phyloP scores from a whole-genome alignment of 2,113 vertebrate genomes.

The Siphamia tubifer region DNA sequence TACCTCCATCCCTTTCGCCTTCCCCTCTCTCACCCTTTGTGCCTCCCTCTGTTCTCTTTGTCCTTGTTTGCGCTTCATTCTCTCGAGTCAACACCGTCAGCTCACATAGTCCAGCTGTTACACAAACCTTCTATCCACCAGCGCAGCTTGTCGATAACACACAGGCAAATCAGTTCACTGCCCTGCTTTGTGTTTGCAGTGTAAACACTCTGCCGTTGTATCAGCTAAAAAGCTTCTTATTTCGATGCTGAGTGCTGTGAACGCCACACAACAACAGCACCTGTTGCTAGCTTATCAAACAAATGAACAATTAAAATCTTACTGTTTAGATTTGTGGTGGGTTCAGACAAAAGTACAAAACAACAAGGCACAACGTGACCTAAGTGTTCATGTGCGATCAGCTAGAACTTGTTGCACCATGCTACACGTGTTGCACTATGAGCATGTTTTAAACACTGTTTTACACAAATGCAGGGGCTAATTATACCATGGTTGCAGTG shows the following conservation, averaged over 20 bases:
- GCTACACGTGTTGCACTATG: neutral
- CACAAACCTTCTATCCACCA: constrained; percentile 31
- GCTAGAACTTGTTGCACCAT: neutral
- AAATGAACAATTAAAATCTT: constrained; percentile 13
- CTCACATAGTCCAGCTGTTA: constrained; percentile 71
- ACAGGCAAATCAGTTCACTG: constrained; percentile 52
- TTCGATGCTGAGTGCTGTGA: constrained; percentile 13
- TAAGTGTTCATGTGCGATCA: neutral
- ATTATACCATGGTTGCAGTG: too few relatives aligned
- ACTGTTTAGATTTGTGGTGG: neutral
- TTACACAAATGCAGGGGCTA: too few relatives aligned
- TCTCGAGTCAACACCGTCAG: constrained; percentile 63
- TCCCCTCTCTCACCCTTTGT: constrained; percentile 11
- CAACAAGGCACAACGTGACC: neutral
- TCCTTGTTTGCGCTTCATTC: constrained; percentile 70
- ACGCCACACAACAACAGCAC: constrained; percentile 24
- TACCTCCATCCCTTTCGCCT: constrained; percentile 20
- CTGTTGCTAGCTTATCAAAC: constrained; percentile 43
- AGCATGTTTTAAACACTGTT: neutral
- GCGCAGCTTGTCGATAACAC: constrained; percentile 40
- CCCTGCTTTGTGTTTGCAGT: constrained; percentile 40
- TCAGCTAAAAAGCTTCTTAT: constrained; percentile 49
- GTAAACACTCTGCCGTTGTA: constrained; percentile 44
- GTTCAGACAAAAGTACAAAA: neutral
- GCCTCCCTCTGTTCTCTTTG: constrained; percentile 32